Conservation (phyloP, 2,888 invertebrate species). For the Mimas tiliae region DNA sequence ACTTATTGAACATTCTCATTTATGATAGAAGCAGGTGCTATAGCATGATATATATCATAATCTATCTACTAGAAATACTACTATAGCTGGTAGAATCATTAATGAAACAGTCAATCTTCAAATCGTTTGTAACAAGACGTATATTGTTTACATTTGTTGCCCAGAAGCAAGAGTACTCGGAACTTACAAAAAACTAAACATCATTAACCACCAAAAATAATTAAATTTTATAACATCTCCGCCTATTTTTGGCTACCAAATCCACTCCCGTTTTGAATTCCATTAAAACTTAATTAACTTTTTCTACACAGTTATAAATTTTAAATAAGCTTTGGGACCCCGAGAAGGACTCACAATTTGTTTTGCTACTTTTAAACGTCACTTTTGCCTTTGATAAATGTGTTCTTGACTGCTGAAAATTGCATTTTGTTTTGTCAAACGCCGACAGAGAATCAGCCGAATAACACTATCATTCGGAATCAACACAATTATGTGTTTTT, state of each 20-base stretch:
- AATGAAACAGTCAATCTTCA: constrained; percentile 37
- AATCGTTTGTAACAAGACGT: constrained; percentile 40
- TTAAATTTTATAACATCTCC: constrained; percentile 82
- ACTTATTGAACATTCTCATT: background rate
- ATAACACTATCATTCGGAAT: constrained; percentile 19
- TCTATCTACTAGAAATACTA: background rate
- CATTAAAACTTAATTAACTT: constrained; percentile 85
- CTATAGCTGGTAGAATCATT: constrained; percentile 5
- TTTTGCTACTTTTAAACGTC: constrained; percentile 83
- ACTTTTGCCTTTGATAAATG: constrained; percentile 82
- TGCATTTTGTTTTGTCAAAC: constrained; percentile 67
- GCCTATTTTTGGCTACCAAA: constrained; percentile 85
- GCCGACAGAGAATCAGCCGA: constrained; percentile 60
- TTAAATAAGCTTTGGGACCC: constrained; percentile 68
- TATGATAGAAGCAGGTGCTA: background rate
- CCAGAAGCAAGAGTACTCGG: constrained; percentile 36
- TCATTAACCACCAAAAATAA: constrained; percentile 79
- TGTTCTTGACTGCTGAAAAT: constrained; percentile 71
- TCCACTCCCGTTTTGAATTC: constrained; percentile 82
- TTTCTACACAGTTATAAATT: constrained; percentile 75
- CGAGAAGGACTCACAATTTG: constrained; percentile 76
- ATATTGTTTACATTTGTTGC: constrained; percentile 67
- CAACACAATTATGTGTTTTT: constrained; percentile 22
- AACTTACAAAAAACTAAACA: constrained; percentile 58
- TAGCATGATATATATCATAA: background rate